Evolutionary conservation across 2,888 invertebrate species (phyloP).

Genomic region (Melikaiella ostensackeni): DNA sequence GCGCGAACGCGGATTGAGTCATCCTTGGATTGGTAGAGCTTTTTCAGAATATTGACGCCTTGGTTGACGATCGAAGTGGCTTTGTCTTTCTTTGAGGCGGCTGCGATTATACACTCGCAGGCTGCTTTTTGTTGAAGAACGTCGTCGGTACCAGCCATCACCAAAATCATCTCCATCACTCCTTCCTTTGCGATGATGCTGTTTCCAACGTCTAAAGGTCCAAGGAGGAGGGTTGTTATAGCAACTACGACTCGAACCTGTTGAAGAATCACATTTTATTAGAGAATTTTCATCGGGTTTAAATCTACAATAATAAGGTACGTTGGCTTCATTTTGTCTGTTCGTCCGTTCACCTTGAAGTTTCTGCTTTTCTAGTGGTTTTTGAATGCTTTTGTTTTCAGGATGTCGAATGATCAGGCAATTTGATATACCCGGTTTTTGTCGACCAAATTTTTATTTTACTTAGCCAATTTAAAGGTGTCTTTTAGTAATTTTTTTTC

Average conservation of each 20-base stretch:
- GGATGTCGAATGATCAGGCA: no score
- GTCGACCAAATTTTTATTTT: no score
- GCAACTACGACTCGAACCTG: conserved; percentile 88
- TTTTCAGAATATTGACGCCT: conserved; percentile 95
- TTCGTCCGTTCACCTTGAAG: no score
- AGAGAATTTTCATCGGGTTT: not conserved
- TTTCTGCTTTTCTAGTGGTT: no score
- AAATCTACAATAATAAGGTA: no score
- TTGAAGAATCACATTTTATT: conserved; percentile 22
- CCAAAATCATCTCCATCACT: conserved; percentile 96
- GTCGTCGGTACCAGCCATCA: conserved; percentile 97
- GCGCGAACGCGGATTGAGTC: conserved; percentile 94
- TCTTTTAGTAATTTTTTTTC: no score
- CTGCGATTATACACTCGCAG: conserved; percentile 97
- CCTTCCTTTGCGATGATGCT: conserved; percentile 89
- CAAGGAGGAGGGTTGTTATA: conserved; percentile 92
- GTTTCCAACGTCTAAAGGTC: conserved; percentile 96
- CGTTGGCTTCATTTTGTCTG: no score
- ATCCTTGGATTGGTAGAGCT: conserved; percentile 92
- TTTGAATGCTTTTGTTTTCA: no score
- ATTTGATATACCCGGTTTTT: no score
- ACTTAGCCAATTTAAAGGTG: no score
- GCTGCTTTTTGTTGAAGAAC: conserved; percentile 93
- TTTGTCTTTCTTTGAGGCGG: conserved; percentile 98
- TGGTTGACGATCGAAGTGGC: conserved; percentile 92